A percentile compares a stretch with the other conserved stretches of the same genome.
These are phyloP conservation scores for Aphelenchoides besseyi DNA, from an alignment of 1,140 invertebrate genomes.

Conservation along the genomic window DNA sequence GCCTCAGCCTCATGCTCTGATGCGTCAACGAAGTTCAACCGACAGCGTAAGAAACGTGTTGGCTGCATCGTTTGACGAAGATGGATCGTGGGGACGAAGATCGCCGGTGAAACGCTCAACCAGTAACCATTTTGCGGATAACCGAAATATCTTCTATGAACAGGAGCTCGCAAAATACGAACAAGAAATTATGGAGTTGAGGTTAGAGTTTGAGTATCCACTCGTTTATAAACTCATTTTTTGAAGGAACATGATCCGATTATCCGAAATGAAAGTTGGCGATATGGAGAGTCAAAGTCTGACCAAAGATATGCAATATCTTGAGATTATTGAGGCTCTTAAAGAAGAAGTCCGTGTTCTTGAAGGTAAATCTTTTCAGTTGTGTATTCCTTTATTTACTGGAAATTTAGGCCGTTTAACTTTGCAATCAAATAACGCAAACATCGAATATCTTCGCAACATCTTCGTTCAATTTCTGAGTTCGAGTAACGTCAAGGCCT, in stretches of 20 bases:
- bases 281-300: slow-evolving; percentile 54
- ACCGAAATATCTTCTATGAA: slow-evolving; percentile 54
- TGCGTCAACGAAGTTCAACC: slow-evolving; percentile 25
- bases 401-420: slow-evolving; percentile 42
- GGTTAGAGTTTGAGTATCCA: slow-evolving; percentile 9
- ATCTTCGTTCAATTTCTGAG: slow-evolving; percentile 59
- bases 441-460: slow-evolving; percentile 58
- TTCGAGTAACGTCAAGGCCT: slow-evolving; percentile 29
- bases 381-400: slow-evolving; percentile 8
- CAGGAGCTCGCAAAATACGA: slow-evolving; percentile 53
- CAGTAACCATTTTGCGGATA: slow-evolving; percentile 34
- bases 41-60: slow-evolving; percentile 21
- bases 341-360: slow-evolving; percentile 56
- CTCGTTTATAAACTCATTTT: background rate
- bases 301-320: slow-evolving; percentile 57
- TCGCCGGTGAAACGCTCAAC: slow-evolving; percentile 21
- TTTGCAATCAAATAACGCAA: slow-evolving; percentile 41
- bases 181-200: slow-evolving; percentile 51
- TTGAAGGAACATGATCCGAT: slow-evolving; percentile 50
- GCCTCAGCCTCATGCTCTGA: background rate
- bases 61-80: slow-evolving; percentile 19
- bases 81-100: slow-evolving; percentile 9
- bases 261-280: slow-evolving; percentile 52
- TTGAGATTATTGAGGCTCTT: slow-evolving; percentile 56
- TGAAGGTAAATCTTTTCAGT: slow-evolving; percentile 42